Conservation (phyloP, 2,113 vertebrate species). For the Anolis carolinensis region DNA sequence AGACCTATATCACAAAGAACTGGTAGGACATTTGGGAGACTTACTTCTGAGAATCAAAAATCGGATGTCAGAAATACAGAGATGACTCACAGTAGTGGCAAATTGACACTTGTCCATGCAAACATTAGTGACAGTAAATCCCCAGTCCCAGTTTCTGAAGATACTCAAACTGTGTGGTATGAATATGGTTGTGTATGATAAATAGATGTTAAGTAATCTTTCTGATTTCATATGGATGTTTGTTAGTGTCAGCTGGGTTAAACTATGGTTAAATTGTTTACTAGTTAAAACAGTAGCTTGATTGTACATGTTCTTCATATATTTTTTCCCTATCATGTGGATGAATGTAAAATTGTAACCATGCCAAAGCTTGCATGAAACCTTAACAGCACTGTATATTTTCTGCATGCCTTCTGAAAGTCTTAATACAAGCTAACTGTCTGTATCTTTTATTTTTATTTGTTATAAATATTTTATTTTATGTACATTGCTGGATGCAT, state of each 20-base stretch:
- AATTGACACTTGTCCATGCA: conserved; percentile 52
- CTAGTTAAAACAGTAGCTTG: conserved; percentile 28
- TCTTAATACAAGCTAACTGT: conserved; percentile 54
- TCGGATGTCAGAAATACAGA: conserved; percentile 42
- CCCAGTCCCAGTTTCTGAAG: conserved; percentile 82
- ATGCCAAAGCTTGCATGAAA: conserved; percentile 76
- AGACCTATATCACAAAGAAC: conserved; percentile 51
- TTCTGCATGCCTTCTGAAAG: conserved; percentile 73
- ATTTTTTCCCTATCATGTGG: conserved; percentile 63
- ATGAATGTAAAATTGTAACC: conserved; percentile 70
- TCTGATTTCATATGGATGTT: conserved; percentile 31
- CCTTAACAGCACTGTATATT: conserved; percentile 72
- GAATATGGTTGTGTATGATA: conserved; percentile 96
- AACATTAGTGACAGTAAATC: conserved; percentile 69
- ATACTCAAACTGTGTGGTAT: conserved; percentile 93
- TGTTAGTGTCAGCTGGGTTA: conserved; percentile 29
- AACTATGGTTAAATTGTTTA: conserved; percentile 23
- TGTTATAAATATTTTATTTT: conserved; percentile 48
- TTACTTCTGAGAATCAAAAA: conserved; percentile 57
- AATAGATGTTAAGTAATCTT: conserved; percentile 29
- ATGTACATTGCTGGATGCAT: conserved; percentile 66
- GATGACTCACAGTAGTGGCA: conserved; percentile 19
- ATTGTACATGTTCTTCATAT: conserved; percentile 21
- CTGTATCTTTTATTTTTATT: conserved; percentile 49
- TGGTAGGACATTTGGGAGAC: conserved; percentile 54